These are phyloP conservation scores for Castor canadensis DNA, from an alignment of 2,113 vertebrate species.

Conservation along the genomic window DNA sequence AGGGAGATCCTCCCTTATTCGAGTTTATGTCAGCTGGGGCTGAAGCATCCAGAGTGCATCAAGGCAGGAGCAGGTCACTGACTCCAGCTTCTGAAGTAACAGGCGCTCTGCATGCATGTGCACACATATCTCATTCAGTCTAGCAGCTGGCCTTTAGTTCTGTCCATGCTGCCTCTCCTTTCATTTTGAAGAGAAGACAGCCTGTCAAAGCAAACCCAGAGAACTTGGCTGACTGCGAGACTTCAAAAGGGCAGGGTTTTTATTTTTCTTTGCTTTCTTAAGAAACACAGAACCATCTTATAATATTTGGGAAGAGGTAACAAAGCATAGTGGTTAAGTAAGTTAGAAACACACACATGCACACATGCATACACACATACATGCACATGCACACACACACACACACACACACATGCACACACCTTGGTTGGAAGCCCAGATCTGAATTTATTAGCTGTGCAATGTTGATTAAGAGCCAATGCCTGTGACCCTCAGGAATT, in stretches of 20 bases:
- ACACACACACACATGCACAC: no score
- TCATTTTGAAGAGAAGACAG: conserved; percentile 64
- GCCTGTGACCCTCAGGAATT: neutral
- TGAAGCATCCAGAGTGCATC: neutral
- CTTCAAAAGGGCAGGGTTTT: conserved; percentile 55
- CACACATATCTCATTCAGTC: neutral
- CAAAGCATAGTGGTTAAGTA: neutral
- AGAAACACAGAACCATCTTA: neutral
- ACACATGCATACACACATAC: no score
- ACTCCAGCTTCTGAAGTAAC: neutral
- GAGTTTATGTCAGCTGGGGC: neutral
- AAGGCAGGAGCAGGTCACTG: neutral
- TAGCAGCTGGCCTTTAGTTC: conserved; percentile 65
- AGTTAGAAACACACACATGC: no score
- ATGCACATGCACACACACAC: no score
- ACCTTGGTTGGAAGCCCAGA: neutral
- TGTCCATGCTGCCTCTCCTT: neutral
- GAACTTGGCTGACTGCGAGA: conserved; percentile 28
- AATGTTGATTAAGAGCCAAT: neutral
- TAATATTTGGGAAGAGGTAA: neutral
- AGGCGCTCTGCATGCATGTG: neutral
- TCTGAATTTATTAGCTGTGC: neutral
- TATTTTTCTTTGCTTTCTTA: neutral
- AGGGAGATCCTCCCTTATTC: neutral
- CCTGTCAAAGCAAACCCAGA: conserved; percentile 63